Conservation (phyloP, 2,888 invertebrate genomes). For the Eristalinus sepulchralis region DNA sequence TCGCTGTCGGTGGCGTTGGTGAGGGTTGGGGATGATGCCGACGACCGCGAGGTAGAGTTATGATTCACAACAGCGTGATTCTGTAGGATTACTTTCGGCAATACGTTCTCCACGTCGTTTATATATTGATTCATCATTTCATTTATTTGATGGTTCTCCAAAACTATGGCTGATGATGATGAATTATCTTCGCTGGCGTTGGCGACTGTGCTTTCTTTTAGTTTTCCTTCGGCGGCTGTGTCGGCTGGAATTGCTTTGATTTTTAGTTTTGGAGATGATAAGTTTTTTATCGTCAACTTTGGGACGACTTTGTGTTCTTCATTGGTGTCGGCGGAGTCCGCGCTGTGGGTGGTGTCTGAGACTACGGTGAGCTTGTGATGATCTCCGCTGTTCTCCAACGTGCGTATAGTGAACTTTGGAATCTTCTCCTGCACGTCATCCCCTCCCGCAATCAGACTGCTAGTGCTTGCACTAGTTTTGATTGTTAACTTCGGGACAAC, state of each 20-base stretch:
- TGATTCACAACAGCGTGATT: slow-evolving; percentile 39
- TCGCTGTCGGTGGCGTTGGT: not conserved
- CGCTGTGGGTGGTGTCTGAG: slow-evolving; percentile 39
- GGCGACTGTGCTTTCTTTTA: slow-evolving; percentile 50
- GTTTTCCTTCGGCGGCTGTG: slow-evolving; percentile 72
- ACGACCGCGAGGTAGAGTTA: slow-evolving; percentile 14
- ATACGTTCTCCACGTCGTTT: slow-evolving; percentile 52
- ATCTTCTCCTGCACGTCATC: slow-evolving; percentile 73
- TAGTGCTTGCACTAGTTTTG: slow-evolving; percentile 72
- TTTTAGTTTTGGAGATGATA: slow-evolving; percentile 81
- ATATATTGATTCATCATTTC: slow-evolving; percentile 62
- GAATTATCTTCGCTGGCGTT: slow-evolving; percentile 61
- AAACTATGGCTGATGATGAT: slow-evolving; percentile 64
- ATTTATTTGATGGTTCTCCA: slow-evolving; percentile 53
- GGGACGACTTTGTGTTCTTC: slow-evolving; percentile 76
- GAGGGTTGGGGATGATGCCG: slow-evolving; percentile 11
- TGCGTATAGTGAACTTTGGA: slow-evolving; percentile 76
- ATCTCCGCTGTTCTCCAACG: slow-evolving; percentile 74
- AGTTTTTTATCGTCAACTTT: slow-evolving; percentile 80
- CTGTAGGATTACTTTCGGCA: slow-evolving; percentile 56
- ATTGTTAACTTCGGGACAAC: slow-evolving; percentile 77
- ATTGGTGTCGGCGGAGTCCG: slow-evolving; percentile 33
- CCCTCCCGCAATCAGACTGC: not conserved
- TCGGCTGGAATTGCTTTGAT: slow-evolving; percentile 80
- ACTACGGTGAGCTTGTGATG: slow-evolving; percentile 71